These are phyloP conservation scores for Laothoe populi DNA, from an alignment of 2,888 invertebrate genomes.

Conservation along the genomic window DNA sequence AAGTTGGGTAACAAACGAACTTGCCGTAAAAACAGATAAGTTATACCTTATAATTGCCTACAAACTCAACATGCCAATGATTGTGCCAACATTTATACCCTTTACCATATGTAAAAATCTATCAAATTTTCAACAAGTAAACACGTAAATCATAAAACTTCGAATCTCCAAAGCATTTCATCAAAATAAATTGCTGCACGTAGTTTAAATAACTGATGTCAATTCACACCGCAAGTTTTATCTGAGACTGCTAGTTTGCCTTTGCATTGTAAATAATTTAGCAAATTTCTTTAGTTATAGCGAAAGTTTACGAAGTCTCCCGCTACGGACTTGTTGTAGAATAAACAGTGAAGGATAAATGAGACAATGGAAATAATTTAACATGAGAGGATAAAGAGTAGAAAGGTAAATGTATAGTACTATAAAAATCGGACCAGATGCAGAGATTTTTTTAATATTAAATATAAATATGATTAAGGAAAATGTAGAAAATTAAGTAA, in stretches of 20 bases:
- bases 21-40: too few relatives aligned
- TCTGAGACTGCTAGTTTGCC: slow-evolving; percentile 7
- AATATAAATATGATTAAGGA: too few relatives aligned
- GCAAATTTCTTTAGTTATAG: slow-evolving; percentile 7
- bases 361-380: background rate
- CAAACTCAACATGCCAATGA: too few relatives aligned
- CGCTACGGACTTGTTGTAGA: background rate
- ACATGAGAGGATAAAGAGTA: background rate
- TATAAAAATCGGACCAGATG: too few relatives aligned
- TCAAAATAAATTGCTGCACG: background rate
- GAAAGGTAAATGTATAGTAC: too few relatives aligned
- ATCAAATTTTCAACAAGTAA: background rate
- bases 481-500: too few relatives aligned
- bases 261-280: slow-evolving; percentile 19
- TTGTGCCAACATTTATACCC: too few relatives aligned
- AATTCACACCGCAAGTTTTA: background rate
- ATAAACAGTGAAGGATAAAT: background rate
- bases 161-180: background rate
- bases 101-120: too few relatives aligned
- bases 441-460: too few relatives aligned
- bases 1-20: too few relatives aligned
- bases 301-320: slow-evolving; percentile 32
- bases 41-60: too few relatives aligned
- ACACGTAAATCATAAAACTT: background rate
- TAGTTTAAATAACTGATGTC: background rate